Base-by-base conservation (phyloP, 2,888 invertebrate genomes). In the Lasiommata megera region DNA sequence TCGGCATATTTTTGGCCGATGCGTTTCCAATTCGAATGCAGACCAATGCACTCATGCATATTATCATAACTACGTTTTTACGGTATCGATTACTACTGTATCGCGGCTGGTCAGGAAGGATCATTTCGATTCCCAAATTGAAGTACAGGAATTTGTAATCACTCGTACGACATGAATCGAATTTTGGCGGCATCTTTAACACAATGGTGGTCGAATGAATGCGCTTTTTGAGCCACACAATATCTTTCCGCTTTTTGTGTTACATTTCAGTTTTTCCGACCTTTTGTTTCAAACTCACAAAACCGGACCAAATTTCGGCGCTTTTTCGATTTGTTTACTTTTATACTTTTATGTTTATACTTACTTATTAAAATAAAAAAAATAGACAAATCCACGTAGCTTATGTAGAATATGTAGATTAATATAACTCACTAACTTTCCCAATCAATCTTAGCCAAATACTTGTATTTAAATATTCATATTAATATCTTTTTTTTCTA, bases 121-220 rank as follows among this genome's bases (percentile, higher is more conserved):
- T 62, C 57, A 62, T 64, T 65, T 64, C 48, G 56, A 57, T 59
- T 60, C 56, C 62, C 60, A 64, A 64, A 62, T 64, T 58, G 54
- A 60, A 56, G 54, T 48, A 54, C 37, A 59, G 55, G 65, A 58
- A 65, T 65, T 60, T 59, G 55, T 57, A 64, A 60, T 64, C 57
- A 50, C 58, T 57, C 57, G 38, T 58, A 58, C 54, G 52, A 54
- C 57, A 57, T 52, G 60, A 46, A 60, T 53, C 48, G 57, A 60
- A 62, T 62, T 55, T 62, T 62, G 51, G 57, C 54, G 55, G 57
- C 53, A 60, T 61, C 61, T 61, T 61, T 58, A 48, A 48, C 61
- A 53, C 55, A 54, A 57, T 51, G 51, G 54, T 44, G 51, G 58
- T 52, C 55, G 52, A 36, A 50, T 18, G 61, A 48, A 58, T 55